phyloP scores from a whole-genome alignment of 1,140 invertebrate species.

The Coenobita brevimanus region DNA sequence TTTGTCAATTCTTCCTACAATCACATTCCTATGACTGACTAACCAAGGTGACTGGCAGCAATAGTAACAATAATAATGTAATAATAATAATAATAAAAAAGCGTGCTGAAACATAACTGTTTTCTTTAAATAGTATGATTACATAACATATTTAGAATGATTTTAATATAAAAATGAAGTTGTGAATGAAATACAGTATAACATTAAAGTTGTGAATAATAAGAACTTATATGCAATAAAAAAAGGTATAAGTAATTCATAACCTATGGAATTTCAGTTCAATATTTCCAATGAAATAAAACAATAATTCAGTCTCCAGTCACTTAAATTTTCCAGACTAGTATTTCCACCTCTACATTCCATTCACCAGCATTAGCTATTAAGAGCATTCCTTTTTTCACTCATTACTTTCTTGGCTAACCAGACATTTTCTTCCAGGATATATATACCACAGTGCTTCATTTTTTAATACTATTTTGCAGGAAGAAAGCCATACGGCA shows the following conservation, averaged over 20 bases:
- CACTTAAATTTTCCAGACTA: too few relatives aligned
- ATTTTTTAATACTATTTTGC: slow-evolving; percentile 61
- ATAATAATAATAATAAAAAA: neutral
- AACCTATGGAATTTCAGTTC: too few relatives aligned
- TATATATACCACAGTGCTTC: slow-evolving; percentile 53
- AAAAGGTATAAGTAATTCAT: too few relatives aligned
- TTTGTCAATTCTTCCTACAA: slow-evolving; percentile 14
- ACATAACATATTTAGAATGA: too few relatives aligned
- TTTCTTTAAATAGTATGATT: too few relatives aligned
- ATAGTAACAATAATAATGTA: neutral
- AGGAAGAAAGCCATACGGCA: slow-evolving; percentile 63
- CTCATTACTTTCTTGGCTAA: slow-evolving; percentile 22
- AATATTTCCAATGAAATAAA: too few relatives aligned
- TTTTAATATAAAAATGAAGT: too few relatives aligned
- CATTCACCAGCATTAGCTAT: neutral
- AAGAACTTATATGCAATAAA: too few relatives aligned
- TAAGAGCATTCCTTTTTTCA: slow-evolving; percentile 2
- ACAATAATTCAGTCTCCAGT: too few relatives aligned
- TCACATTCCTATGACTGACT: neutral
- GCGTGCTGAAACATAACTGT: too few relatives aligned
- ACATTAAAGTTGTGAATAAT: too few relatives aligned
- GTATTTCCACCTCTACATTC: neutral
- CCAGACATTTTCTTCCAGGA: slow-evolving; percentile 34
- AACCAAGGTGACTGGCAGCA: neutral
- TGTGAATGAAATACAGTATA: too few relatives aligned